phyloP scores from a whole-genome alignment of 2,113 vertebrate species.

The Ceyx cyanopectus region DNA sequence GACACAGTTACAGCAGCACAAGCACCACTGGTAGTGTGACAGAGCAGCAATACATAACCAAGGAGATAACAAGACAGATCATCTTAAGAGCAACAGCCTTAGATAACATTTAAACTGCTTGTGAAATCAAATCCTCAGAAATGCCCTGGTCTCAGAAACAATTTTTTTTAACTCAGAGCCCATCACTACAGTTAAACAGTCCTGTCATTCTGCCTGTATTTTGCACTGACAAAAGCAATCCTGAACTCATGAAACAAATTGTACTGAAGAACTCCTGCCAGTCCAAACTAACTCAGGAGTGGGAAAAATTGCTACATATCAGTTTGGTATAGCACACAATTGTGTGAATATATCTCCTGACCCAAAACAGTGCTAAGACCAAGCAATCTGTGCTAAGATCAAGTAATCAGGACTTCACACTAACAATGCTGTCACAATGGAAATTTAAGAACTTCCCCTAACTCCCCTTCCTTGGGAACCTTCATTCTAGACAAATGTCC shows the following conservation, averaged over 20 bases:
- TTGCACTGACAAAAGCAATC: not conserved
- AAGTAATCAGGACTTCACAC: not conserved
- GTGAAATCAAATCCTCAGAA: not conserved
- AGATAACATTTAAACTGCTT: not conserved
- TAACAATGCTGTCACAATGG: not conserved
- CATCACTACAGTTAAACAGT: not conserved
- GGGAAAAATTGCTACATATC: not conserved
- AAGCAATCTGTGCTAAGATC: not conserved
- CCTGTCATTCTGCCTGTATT: fast-evolving
- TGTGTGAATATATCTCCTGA: not conserved
- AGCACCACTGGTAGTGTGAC: not conserved
- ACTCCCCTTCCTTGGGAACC: not conserved
- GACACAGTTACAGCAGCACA: not conserved
- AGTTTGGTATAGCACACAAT: not conserved
- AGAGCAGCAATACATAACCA: not conserved
- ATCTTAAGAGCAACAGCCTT: not conserved
- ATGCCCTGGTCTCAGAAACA: not conserved
- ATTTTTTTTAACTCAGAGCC: not conserved
- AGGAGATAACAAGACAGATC: not conserved
- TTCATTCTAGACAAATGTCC: not conserved
- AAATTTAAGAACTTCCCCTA: not conserved
- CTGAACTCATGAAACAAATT: not conserved
- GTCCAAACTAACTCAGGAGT: not conserved
- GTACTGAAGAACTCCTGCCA: not conserved
- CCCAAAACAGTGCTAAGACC: not conserved